These are phyloP conservation scores for Zenarchopterus dispar DNA, from an alignment of 2,797 vertebrate species.

Conservation along the genomic window DNA sequence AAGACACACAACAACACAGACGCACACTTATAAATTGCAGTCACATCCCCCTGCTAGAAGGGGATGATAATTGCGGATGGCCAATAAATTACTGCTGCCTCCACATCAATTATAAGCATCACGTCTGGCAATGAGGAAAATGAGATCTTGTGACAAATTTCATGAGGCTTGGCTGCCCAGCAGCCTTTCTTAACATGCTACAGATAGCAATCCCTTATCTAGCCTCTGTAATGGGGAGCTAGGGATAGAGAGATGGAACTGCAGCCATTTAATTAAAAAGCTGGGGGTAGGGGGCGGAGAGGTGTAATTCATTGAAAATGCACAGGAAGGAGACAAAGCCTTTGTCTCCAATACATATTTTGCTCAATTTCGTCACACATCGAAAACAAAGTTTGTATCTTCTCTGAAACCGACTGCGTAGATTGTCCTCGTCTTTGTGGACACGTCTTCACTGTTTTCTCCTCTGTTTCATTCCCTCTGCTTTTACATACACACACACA, in stretches of 20 bases:
- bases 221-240: conserved; percentile 89
- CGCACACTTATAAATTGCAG: conserved; percentile 84
- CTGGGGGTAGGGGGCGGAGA: conserved; percentile 73
- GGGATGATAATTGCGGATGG: conserved; percentile 88
- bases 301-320: conserved; percentile 88
- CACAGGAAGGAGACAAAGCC: conserved; percentile 86
- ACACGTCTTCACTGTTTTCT: conserved; percentile 50
- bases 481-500: conserved; percentile 16
- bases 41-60: conserved; percentile 88
- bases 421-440: conserved; percentile 65
- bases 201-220: conserved; percentile 92
- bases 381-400: conserved; percentile 76
- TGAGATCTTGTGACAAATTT: conserved; percentile 90
- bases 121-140: conserved; percentile 89
- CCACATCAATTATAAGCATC: conserved; percentile 90
- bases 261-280: conserved; percentile 97
- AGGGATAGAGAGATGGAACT: conserved; percentile 90
- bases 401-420: conserved; percentile 74
- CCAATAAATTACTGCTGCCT: conserved; percentile 90
- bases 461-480: conserved; percentile 49
- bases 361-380: conserved; percentile 83
- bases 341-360: conserved; percentile 88
- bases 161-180: conserved; percentile 85
- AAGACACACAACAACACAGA: conserved; percentile 74
- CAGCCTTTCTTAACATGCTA: conserved; percentile 90